Percentiles rank a stretch among this genome's conserved stretches.
These are phyloP conservation scores for Rhipidura dahli DNA, from an alignment of 2,113 vertebrate species.

Conservation along the genomic window DNA sequence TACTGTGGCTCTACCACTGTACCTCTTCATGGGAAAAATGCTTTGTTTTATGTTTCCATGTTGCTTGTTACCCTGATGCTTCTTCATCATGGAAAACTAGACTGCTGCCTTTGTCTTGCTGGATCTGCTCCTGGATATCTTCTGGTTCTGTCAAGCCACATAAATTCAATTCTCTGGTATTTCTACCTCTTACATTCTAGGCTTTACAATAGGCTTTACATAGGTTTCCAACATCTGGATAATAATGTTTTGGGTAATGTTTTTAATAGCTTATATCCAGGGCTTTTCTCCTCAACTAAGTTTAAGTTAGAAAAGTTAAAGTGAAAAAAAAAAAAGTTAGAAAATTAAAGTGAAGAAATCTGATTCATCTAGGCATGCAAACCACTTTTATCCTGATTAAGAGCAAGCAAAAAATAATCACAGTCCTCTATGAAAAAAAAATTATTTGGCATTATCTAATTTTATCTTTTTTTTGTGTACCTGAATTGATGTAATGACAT, in stretches of 20 bases:
- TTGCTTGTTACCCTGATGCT: background rate
- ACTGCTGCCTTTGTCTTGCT: background rate
- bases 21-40: background rate
- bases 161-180: background rate
- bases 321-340: background rate
- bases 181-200: background rate
- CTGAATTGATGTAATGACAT: background rate
- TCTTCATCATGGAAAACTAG: background rate
- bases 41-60: background rate
- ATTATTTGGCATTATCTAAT: background rate
- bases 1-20: background rate
- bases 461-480: background rate
- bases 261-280: background rate
- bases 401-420: background rate
- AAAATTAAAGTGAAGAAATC: background rate
- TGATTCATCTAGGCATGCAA: background rate
- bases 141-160: background rate
- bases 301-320: background rate
- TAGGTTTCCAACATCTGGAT: background rate
- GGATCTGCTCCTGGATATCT: background rate
- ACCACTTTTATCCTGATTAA: background rate
- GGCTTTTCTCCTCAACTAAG: background rate
- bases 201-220: background rate
- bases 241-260: background rate
- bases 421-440: background rate